phyloP scores from a whole-genome alignment of 2,113 vertebrate species.

The Pipa parva region DNA sequence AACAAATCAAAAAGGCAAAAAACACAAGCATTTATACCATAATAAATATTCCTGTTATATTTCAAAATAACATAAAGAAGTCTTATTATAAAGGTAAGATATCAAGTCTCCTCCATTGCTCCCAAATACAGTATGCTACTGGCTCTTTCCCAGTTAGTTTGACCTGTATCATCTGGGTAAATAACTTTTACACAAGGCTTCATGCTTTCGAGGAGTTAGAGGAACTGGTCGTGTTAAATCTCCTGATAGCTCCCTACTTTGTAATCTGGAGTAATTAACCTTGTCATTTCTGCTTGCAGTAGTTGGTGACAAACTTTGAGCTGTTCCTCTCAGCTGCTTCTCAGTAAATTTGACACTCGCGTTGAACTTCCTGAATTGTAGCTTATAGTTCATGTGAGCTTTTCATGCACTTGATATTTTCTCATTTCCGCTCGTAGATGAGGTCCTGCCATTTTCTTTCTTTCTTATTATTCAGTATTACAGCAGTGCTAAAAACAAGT shows the following conservation, averaged over 20 bases:
- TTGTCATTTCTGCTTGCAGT: background rate
- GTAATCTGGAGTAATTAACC: background rate
- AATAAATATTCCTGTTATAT: no score
- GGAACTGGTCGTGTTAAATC: background rate
- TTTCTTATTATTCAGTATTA: background rate
- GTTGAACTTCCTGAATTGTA: background rate
- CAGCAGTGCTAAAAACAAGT: background rate
- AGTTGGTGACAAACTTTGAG: background rate
- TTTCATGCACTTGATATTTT: background rate
- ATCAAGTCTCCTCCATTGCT: conserved; percentile 7
- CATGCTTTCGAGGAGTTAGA: background rate
- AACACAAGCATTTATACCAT: no score
- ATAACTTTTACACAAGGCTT: no score
- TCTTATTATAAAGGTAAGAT: no score
- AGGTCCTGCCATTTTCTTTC: background rate
- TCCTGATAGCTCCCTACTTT: background rate
- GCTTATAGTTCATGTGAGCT: background rate
- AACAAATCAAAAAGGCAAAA: no score
- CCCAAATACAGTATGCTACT: no score
- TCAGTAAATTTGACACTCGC: no score
- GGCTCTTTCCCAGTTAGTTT: background rate
- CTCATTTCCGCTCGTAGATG: background rate
- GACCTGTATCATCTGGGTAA: background rate
- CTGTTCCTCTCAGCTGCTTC: background rate
- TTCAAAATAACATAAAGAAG: no score